Evolutionary conservation across 2,113 vertebrate species (phyloP).

Genomic region (Labrus mixtus): DNA sequence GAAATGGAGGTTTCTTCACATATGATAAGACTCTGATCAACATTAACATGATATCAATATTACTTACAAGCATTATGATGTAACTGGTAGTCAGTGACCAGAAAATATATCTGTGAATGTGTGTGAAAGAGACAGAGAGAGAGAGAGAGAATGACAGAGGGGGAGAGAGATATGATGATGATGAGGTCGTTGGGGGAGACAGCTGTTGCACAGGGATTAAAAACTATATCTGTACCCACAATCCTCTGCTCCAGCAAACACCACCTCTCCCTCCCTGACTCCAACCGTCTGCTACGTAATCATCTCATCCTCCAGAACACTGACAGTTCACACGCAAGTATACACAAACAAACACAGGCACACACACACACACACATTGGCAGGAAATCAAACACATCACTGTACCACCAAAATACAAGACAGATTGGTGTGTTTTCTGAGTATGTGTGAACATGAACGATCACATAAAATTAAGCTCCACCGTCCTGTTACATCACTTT

Average conservation of each 20-base stretch:
- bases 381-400: slow-evolving; percentile 25
- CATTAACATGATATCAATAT: neutral
- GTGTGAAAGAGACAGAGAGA: neutral
- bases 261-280: slow-evolving; percentile 43
- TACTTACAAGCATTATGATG: neutral
- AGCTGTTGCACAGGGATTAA: slow-evolving; percentile 73
- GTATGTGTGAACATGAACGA: neutral
- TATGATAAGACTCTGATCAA: neutral
- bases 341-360: slow-evolving; percentile 1
- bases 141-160: neutral
- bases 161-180: slow-evolving; percentile 8
- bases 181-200: slow-evolving; percentile 37
- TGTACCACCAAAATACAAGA: slow-evolving; percentile 15
- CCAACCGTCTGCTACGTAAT: slow-evolving; percentile 54
- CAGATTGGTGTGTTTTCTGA: slow-evolving; percentile 7
- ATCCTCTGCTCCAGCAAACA: slow-evolving; percentile 57
- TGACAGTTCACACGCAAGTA: slow-evolving; percentile 18
- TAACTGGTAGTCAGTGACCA: slow-evolving; percentile 22
- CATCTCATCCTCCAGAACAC: slow-evolving; percentile 55
- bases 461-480: slow-evolving; percentile 15
- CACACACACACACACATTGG: neutral
- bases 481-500: too few relatives aligned
- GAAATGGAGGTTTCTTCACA: neutral
- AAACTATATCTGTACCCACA: slow-evolving; percentile 57
- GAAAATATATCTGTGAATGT: neutral